A percentile compares a stretch with the other conserved stretches of the same genome.
phyloP scores from a whole-genome alignment of 2,888 invertebrate species.

The Pharmacophagus antenor region DNA sequence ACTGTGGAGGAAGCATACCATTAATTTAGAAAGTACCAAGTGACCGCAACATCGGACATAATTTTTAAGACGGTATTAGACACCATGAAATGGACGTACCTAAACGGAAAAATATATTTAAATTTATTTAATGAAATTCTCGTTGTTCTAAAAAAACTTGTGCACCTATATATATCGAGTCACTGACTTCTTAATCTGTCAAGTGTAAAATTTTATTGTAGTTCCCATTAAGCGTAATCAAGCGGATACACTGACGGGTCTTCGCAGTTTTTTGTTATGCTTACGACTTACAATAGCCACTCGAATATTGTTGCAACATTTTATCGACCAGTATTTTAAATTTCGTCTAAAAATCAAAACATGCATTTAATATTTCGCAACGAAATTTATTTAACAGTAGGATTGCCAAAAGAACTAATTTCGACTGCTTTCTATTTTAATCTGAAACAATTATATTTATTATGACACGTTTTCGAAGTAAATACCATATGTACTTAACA shows the following conservation, averaged over 20 bases:
- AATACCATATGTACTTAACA: too few relatives aligned
- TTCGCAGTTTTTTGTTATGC: slow-evolving; percentile 26
- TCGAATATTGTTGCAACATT: slow-evolving; percentile 17
- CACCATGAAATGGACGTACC: too few relatives aligned
- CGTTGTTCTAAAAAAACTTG: neutral
- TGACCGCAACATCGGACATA: too few relatives aligned
- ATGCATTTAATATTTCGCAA: neutral
- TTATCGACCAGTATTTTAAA: slow-evolving; percentile 8
- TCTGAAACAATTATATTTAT: too few relatives aligned
- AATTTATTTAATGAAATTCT: too few relatives aligned
- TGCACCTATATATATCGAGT: neutral
- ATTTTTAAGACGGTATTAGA: too few relatives aligned
- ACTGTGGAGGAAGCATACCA: neutral
- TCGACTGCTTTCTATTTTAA: too few relatives aligned
- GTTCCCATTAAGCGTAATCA: slow-evolving; percentile 32
- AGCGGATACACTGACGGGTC: slow-evolving; percentile 31
- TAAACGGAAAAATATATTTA: too few relatives aligned
- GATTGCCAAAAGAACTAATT: too few relatives aligned
- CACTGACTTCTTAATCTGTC: slow-evolving; percentile 30
- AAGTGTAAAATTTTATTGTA: slow-evolving; percentile 31
- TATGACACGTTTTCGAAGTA: too few relatives aligned
- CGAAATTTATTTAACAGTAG: too few relatives aligned
- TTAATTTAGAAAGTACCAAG: too few relatives aligned
- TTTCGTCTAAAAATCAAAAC: neutral
- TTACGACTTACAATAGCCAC: slow-evolving; percentile 11